These are phyloP conservation scores for Drosophila emarginata DNA, from an alignment of 2,888 invertebrate genomes.

Conservation along the genomic window DNA sequence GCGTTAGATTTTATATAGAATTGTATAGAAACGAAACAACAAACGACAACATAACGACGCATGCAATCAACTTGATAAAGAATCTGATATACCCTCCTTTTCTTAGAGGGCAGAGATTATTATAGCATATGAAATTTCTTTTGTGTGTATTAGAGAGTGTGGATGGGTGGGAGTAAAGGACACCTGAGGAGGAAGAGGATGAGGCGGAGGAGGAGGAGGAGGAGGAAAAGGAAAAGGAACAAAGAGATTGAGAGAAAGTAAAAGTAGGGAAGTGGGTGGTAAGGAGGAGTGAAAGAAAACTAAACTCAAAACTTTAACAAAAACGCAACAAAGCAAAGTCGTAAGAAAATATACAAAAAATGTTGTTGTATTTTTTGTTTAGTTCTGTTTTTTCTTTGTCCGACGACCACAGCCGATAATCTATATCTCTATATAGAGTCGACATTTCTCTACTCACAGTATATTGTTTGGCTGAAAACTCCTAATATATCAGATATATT, in stretches of 20 bases:
- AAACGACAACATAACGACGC: conserved; percentile 9
- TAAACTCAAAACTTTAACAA: conserved; percentile 27
- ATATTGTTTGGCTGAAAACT: conserved; percentile 82
- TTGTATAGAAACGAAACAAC: conserved; percentile 17
- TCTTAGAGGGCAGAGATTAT: background rate
- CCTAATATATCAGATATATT: conserved; percentile 69
- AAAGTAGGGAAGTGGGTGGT: background rate
- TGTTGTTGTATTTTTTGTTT: conserved; percentile 25
- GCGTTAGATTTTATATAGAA: conserved; percentile 17
- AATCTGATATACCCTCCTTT: background rate
- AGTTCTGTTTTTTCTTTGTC: conserved; percentile 23
- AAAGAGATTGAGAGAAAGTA: no score
- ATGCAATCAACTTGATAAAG: conserved; percentile 31
- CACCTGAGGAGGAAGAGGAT: background rate
- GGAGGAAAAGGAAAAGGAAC: no score
- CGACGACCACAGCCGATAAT: conserved; percentile 30
- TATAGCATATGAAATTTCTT: conserved; percentile 8
- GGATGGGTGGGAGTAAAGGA: conserved; percentile 4
- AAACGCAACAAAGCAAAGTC: conserved; percentile 48
- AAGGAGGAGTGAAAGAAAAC: conserved; percentile 22
- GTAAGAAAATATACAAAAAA: conserved; percentile 35
- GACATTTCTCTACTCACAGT: conserved; percentile 80
- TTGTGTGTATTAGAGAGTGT: background rate
- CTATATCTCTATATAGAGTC: conserved; percentile 24
- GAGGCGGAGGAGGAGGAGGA: background rate